Evolutionary conservation across 2,888 invertebrate species (phyloP).

Genomic region (Pterostichus madidus): DNA sequence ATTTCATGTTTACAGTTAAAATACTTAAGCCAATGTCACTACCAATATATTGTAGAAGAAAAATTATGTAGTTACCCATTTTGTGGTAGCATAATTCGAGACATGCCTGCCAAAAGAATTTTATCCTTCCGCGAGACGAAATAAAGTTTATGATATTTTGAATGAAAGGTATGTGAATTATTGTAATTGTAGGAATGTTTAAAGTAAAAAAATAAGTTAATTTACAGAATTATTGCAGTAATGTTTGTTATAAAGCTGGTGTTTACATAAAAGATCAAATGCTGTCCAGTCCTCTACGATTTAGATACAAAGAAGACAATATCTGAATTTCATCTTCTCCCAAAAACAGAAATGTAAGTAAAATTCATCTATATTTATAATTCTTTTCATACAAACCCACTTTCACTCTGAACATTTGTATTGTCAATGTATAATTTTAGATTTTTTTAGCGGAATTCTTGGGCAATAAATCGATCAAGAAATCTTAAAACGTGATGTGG

Average conservation of each 20-base stretch:
- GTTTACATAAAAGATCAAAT: conserved; percentile 89
- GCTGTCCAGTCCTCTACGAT: conserved; percentile 90
- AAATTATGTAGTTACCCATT: conserved; percentile 91
- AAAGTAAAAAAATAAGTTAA: neutral
- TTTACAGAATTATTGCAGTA: conserved; percentile 89
- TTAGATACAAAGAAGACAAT: conserved; percentile 85
- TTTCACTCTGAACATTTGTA: neutral
- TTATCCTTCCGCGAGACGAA: conserved; percentile 87
- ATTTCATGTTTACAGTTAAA: conserved; percentile 79
- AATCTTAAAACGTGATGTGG: conserved; percentile 71
- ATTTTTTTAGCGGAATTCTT: conserved; percentile 74
- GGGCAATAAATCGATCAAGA: conserved; percentile 81
- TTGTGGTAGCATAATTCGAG: conserved; percentile 83
- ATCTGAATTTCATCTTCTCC: conserved; percentile 82
- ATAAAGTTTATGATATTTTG: conserved; percentile 93
- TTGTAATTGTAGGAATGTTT: neutral
- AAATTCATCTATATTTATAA: neutral
- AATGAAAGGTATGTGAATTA: conserved; percentile 80
- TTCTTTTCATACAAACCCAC: neutral
- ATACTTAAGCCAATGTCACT: conserved; percentile 86
- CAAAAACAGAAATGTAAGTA: conserved; percentile 73
- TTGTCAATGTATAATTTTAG: neutral
- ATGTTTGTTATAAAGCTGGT: conserved; percentile 89
- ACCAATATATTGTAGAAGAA: conserved; percentile 92
- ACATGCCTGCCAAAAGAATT: conserved; percentile 88